Conservation (phyloP, 2,113 vertebrate species). For the Rhinichthys klamathensis region DNA sequence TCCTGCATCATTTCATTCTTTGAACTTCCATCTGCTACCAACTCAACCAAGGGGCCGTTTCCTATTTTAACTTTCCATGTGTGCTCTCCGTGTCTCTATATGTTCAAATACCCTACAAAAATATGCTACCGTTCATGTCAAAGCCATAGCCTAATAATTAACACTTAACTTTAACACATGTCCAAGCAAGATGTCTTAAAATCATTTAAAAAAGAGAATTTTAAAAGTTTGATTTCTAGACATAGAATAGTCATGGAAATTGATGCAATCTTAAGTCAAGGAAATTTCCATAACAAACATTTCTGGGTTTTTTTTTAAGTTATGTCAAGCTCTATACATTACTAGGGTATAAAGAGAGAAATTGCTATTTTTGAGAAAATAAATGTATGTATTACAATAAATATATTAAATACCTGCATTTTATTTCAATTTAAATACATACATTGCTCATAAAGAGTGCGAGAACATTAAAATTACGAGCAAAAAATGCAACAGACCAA, state of each 20-base stretch:
- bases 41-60: conserved; percentile 79
- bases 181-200: neutral
- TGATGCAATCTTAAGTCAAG: neutral
- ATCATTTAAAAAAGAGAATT: neutral
- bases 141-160: neutral
- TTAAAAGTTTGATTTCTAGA: neutral
- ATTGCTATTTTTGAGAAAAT: no score
- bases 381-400: no score
- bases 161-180: neutral
- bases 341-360: no score
- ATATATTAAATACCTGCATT: no score
- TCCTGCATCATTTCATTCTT: conserved; percentile 80
- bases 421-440: no score
- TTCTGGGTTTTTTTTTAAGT: no score
- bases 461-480: no score
- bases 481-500: no score
- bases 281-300: neutral
- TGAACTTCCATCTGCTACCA: conserved; percentile 81
- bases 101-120: conserved; percentile 13
- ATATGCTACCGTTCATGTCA: neutral
- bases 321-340: no score
- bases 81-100: conserved; percentile 64
- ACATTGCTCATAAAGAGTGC: no score
- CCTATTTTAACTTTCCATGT: conserved; percentile 81
- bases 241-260: neutral